Percentiles rank a stretch among this genome's conserved stretches.
phyloP scores from a whole-genome alignment of 2,888 invertebrate genomes.

The Heliconius charithonia region DNA sequence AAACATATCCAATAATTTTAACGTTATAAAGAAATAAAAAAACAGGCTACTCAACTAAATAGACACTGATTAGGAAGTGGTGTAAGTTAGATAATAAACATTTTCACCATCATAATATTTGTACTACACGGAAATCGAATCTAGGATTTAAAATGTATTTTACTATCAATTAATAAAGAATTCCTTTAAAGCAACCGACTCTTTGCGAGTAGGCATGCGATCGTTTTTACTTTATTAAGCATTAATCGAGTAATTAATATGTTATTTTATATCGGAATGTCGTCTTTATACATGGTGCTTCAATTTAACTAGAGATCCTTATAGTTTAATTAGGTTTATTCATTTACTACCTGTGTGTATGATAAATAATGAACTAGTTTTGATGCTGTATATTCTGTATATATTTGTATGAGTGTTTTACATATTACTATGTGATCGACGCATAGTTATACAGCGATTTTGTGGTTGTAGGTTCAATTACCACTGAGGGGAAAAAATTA shows the following conservation, averaged over 20 bases:
- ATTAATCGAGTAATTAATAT: constrained; percentile 20
- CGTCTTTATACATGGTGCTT: constrained; percentile 6
- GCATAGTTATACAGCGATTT: no score
- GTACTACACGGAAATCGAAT: constrained; percentile 10
- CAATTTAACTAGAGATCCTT: constrained; percentile 22
- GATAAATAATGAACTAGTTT: constrained; percentile 16
- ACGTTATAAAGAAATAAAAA: no score
- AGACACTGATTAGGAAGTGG: no score
- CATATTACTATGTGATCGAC: not conserved
- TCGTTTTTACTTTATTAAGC: constrained; percentile 19
- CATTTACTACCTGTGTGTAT: not conserved
- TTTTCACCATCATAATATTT: not conserved
- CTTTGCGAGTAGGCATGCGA: not conserved
- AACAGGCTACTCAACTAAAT: no score
- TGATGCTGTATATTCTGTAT: not conserved
- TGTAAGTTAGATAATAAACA: no score
- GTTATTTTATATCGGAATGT: constrained; percentile 22
- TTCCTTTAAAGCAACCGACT: constrained; percentile 12
- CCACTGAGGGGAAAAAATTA: not conserved
- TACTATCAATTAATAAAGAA: constrained; percentile 1
- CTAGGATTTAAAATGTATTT: not conserved
- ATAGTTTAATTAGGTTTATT: constrained; percentile 27
- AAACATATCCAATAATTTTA: no score
- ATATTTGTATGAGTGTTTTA: not conserved
- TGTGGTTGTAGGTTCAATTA: not conserved